A percentile compares a stretch with the other conserved stretches of the same genome.
Evolutionary conservation across 2,888 invertebrate genomes (phyloP).

Genomic region (Brachycybe producta): DNA sequence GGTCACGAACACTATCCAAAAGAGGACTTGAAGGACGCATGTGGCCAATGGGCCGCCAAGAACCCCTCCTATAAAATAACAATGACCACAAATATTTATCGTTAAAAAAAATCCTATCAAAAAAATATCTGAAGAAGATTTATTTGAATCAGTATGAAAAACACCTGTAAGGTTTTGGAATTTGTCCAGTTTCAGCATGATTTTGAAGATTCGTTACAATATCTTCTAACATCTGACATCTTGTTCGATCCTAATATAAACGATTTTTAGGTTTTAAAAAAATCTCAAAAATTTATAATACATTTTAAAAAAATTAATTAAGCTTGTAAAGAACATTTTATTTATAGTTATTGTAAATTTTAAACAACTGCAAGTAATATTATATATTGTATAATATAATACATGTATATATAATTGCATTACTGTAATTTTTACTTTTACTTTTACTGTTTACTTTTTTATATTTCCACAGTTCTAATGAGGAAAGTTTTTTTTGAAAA

Average conservation of each 20-base stretch:
- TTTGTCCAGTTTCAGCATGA: constrained; percentile 88
- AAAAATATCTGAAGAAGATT: too few relatives aligned
- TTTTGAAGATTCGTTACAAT: constrained; percentile 86
- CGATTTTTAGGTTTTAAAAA: not conserved
- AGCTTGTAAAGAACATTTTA: not conserved
- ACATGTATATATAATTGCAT: too few relatives aligned
- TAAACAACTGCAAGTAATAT: too few relatives aligned
- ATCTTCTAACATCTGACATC: constrained; percentile 87
- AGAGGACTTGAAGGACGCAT: constrained; percentile 88
- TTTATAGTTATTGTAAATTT: too few relatives aligned
- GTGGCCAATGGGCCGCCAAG: constrained; percentile 88
- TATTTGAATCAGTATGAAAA: too few relatives aligned
- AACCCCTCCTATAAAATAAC: constrained; percentile 46
- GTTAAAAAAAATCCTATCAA: not conserved
- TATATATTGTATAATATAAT: too few relatives aligned
- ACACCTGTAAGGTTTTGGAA: constrained; percentile 82
- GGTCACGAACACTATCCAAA: constrained; percentile 79
- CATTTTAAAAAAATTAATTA: not conserved
- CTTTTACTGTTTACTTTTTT: too few relatives aligned
- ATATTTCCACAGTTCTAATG: too few relatives aligned
- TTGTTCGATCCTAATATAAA: constrained; percentile 56
- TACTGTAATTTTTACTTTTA: too few relatives aligned
- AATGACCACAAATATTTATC: not conserved
- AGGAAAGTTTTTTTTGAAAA: too few relatives aligned
- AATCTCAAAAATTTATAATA: not conserved